phyloP scores from a whole-genome alignment of 1,140 invertebrate genomes.

The Drosophila obscura region DNA sequence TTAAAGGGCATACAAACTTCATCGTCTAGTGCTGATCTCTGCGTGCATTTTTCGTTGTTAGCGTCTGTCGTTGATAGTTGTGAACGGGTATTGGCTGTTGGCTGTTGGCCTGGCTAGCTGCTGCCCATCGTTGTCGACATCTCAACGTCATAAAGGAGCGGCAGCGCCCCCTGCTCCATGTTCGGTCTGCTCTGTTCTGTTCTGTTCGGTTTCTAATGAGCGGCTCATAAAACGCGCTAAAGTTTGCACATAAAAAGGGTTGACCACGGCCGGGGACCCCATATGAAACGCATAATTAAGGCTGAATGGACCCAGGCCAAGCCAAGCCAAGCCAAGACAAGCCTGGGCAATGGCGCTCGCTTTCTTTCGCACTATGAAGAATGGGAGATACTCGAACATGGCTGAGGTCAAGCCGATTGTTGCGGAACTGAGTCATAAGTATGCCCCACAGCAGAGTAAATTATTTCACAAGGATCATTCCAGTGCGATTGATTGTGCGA shows the following conservation, averaged over 20 bases:
- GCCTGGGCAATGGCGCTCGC: constrained; percentile 5
- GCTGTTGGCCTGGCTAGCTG: constrained; percentile 19
- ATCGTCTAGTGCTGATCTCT: too few relatives aligned
- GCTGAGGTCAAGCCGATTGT: background rate
- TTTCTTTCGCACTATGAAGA: background rate
- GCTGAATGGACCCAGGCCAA: constrained; percentile 12
- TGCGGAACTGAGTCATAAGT: constrained; percentile 3
- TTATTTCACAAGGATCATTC: constrained; percentile 10
- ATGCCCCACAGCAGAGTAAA: constrained; percentile 6
- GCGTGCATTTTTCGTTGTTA: too few relatives aligned
- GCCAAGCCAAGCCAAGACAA: background rate
- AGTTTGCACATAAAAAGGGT: constrained; percentile 63
- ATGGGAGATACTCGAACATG: background rate
- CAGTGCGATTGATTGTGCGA: too few relatives aligned
- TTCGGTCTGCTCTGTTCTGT: background rate
- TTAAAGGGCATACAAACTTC: too few relatives aligned
- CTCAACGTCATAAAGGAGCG: constrained; percentile 71
- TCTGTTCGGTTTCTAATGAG: constrained; percentile 66
- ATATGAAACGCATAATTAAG: constrained; percentile 52
- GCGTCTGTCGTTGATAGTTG: too few relatives aligned
- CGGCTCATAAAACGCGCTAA: constrained; percentile 72
- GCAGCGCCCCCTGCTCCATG: constrained; percentile 15
- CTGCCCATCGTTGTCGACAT: constrained; percentile 31
- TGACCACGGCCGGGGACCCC: constrained; percentile 18
- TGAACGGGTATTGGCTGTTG: constrained; percentile 9